Conservation (phyloP, 35 echinoderm and acorn worm species). For the Patiria miniata region DNA sequence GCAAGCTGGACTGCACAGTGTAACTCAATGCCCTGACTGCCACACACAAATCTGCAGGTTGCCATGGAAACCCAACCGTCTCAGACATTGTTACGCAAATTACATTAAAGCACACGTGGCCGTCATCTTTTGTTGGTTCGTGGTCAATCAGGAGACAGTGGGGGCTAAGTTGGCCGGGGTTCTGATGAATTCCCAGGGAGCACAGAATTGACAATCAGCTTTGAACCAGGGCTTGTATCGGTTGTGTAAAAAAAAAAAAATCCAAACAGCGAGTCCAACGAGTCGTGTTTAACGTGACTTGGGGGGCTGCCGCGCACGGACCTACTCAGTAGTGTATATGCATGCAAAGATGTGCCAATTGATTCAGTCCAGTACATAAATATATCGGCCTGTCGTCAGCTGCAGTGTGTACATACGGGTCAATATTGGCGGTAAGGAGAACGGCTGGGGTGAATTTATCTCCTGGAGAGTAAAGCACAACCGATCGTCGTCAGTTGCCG, state of each 20-base stretch:
- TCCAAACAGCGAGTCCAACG: not conserved
- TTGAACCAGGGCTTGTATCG: not conserved
- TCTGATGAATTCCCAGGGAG: conserved; percentile 1
- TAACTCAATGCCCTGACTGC: conserved; percentile 3
- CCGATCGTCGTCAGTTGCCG: not conserved
- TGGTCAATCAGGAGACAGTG: conserved; percentile 7
- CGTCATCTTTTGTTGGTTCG: conserved; percentile 25
- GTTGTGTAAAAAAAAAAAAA: not conserved
- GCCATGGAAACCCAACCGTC: conserved; percentile 1
- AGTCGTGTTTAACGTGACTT: conserved; percentile 21
- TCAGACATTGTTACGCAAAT: conserved; percentile 29
- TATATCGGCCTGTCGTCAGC: conserved; percentile 24
- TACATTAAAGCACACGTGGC: conserved; percentile 13
- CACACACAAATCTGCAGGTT: conserved; percentile 18
- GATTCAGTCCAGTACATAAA: conserved; percentile 31
- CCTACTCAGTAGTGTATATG: not conserved
- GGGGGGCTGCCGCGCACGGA: not conserved
- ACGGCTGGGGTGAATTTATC: not conserved
- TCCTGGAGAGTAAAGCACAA: not conserved
- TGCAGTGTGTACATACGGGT: conserved; percentile 17
- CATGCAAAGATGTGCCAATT: conserved; percentile 7
- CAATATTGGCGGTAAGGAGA: not conserved
- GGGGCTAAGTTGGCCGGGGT: not conserved
- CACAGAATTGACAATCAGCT: no score
- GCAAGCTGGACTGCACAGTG: not conserved